Percentiles rank a stretch among this genome's conserved stretches.
Evolutionary conservation across 2,888 invertebrate species (phyloP).

Genomic region (Gryllus longicercus): DNA sequence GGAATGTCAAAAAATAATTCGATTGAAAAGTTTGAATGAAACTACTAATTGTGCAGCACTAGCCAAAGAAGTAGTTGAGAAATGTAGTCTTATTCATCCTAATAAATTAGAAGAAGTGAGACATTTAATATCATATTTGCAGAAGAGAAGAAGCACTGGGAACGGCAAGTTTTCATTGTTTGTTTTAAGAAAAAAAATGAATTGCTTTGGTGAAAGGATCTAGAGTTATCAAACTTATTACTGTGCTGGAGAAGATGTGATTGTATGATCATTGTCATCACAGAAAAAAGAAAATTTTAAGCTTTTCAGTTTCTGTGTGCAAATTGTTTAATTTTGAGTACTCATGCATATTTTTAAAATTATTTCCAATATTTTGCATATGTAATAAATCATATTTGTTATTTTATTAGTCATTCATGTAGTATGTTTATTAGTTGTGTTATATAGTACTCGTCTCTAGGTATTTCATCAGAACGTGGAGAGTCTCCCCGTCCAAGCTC

Average conservation of each 20-base stretch:
- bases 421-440: no score
- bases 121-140: slow-evolving; percentile 81
- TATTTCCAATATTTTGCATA: neutral
- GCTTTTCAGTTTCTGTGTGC: no score
- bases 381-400: neutral
- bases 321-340: neutral
- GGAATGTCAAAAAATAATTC: slow-evolving; percentile 78
- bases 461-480: slow-evolving; percentile 17
- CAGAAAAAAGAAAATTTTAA: no score
- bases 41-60: slow-evolving; percentile 74
- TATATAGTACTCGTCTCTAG: neutral
- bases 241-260: no score
- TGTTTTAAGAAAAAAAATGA: no score
- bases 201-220: no score
- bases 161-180: neutral
- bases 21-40: slow-evolving; percentile 73
- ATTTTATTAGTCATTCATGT: neutral
- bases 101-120: slow-evolving; percentile 79
- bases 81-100: slow-evolving; percentile 80
- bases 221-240: no score
- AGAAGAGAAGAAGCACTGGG: slow-evolving; percentile 64
- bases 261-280: no score
- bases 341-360: neutral
- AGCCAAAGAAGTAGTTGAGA: slow-evolving; percentile 79
- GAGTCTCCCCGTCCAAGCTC: slow-evolving; percentile 32